phyloP scores from a whole-genome alignment of 2,113 vertebrate species.

The Chloropsis cyanopogon region DNA sequence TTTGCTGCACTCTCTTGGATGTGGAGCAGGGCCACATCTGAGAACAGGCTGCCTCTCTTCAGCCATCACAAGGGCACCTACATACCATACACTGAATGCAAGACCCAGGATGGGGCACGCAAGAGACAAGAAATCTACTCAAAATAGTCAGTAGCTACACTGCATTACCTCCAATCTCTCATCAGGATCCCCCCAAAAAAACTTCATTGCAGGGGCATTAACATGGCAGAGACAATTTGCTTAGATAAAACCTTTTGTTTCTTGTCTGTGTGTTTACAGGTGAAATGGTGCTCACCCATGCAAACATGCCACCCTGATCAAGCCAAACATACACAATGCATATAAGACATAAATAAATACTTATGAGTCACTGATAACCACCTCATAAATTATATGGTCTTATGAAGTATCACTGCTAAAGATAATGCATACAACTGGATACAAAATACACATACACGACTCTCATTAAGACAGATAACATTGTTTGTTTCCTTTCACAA shows the following conservation, averaged over 20 bases:
- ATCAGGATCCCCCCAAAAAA: neutral
- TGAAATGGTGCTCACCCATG: neutral
- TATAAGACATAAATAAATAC: conserved; percentile 50
- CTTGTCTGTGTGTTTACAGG: neutral
- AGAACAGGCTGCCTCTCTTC: neutral
- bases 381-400: conserved; percentile 33
- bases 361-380: conserved; percentile 46
- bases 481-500: conserved; percentile 34
- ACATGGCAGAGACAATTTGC: neutral
- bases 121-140: neutral
- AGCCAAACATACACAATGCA: conserved; percentile 32
- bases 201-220: neutral
- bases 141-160: neutral
- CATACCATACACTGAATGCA: neutral
- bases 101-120: neutral
- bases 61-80: neutral
- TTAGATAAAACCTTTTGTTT: neutral
- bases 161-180: neutral
- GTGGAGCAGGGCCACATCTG: neutral
- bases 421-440: conserved; percentile 39
- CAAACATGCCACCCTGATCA: conserved; percentile 1
- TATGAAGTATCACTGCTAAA: conserved; percentile 33
- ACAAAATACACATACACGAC: neutral
- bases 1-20: conserved; percentile 1
- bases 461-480: conserved; percentile 25